Conservation (phyloP, 2,888 invertebrate species). For the Mayetiola destructor region DNA sequence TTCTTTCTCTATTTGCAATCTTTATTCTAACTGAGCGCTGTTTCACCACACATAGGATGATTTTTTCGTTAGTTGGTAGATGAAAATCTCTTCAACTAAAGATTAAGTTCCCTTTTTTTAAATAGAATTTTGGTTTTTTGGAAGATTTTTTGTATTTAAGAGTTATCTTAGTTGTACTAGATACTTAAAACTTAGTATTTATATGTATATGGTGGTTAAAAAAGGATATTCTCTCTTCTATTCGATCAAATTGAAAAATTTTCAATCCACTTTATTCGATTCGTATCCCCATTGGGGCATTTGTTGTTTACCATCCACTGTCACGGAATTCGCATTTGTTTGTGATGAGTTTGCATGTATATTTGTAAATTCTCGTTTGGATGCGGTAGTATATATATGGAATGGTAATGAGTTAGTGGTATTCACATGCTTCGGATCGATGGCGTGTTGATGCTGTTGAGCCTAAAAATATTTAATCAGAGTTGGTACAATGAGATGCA, state of each 20-base stretch:
- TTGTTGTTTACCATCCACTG: constrained; percentile 2
- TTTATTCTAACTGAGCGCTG: too few species aligned
- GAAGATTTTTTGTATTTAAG: too few species aligned
- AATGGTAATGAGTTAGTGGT: not conserved
- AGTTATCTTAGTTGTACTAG: too few species aligned
- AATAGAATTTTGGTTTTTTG: too few species aligned
- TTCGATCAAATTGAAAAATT: too few species aligned
- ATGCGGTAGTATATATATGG: not conserved
- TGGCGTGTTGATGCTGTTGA: not conserved
- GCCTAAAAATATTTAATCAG: not conserved
- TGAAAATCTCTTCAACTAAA: too few species aligned
- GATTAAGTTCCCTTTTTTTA: too few species aligned
- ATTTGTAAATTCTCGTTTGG: constrained; percentile 5
- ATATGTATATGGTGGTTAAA: too few species aligned
- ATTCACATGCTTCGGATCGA: constrained; percentile 7
- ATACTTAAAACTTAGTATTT: not conserved
- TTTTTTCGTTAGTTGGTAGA: too few species aligned
- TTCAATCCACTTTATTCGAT: not conserved
- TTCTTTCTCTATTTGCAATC: too few species aligned
- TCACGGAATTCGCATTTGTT: not conserved
- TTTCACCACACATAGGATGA: too few species aligned
- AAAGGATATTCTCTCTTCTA: too few species aligned
- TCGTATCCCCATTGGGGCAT: not conserved
- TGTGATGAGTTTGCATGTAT: not conserved
- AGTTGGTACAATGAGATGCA: not conserved